phyloP scores from a whole-genome alignment of 2,888 invertebrate species.

The Arge pagana region DNA sequence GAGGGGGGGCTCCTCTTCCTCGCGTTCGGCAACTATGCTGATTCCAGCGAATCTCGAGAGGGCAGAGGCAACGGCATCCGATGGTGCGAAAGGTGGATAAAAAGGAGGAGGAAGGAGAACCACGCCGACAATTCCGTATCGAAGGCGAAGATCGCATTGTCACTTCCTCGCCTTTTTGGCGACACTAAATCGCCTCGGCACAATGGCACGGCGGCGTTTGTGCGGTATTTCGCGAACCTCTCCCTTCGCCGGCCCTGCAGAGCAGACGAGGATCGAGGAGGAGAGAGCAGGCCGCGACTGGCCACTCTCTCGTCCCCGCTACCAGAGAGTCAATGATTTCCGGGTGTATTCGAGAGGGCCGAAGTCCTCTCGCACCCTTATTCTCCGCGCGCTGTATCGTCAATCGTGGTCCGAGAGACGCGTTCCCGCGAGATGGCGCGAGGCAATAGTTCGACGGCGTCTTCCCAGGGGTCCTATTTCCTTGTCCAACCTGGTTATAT shows the following conservation, averaged over 20 bases:
- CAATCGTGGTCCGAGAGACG: too few species aligned
- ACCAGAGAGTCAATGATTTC: too few species aligned
- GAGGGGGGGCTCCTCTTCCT: too few species aligned
- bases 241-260: not conserved
- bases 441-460: too few species aligned
- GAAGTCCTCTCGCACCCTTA: too few species aligned
- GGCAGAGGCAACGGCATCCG: not conserved
- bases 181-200: not conserved
- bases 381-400: too few species aligned
- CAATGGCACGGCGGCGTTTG: not conserved
- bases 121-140: conserved; percentile 44
- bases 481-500: too few species aligned
- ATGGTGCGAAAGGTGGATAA: not conserved
- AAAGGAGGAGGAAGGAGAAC: conserved; percentile 12
- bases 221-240: not conserved
- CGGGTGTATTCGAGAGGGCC: too few species aligned
- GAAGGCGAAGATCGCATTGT: conserved; percentile 41
- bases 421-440: too few species aligned
- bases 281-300: too few species aligned
- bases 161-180: conserved; percentile 30
- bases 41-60: conserved; percentile 8
- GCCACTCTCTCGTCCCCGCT: too few species aligned
- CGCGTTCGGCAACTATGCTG: conserved; percentile 15
- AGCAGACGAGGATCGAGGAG: not conserved
- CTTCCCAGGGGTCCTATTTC: too few species aligned